Base-by-base conservation (phyloP, 2,113 vertebrate species). In the Anoplopoma fimbria region DNA sequence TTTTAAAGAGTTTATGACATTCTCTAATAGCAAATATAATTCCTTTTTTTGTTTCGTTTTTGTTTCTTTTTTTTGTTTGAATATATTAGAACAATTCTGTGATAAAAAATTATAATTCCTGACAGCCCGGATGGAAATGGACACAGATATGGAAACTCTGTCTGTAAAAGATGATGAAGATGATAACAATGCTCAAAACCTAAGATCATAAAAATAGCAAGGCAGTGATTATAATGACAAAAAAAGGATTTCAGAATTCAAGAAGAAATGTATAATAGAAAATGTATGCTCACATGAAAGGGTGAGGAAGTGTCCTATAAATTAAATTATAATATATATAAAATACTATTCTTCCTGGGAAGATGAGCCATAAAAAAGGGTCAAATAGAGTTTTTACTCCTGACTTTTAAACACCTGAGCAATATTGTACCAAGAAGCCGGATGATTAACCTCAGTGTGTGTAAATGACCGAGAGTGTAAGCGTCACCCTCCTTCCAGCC, bases 341-440 rank as follows among this genome's bases (percentile, higher is more conserved):
- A 55, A 62, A 79, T 77, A 75, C 27, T 64, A 75, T 83, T 80
- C 83, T 69, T 91, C 79, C 67, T 38, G 75, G 83, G 69, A 89
- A 76, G 47, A 77, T 33, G 77, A 92, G 89, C 82, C 79, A 91
- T 87, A 85, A 69, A 85, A 79, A 57, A 88, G 21, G 83, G 73
- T n/a, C 23, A 74, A 55, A 60, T 61, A 6, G 8, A 81, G 72
- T 81, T 87, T 69, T 86, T 75, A 77, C 79, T 75, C 40, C 9
- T 55, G 47, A 63, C 25, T 76, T 42, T 69, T 34, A 81, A 81
- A 81, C 15, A 4, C n/a, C 19, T 60, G 57, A 81, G 70, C 77
- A 87, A 79, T 83, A 85, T 75, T 76, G 29, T 61, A 80, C 60
- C 25, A 57, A 63, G 57, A 69, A 70, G 33, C 73, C 42, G 82